Evolutionary conservation across 2,888 invertebrate genomes (phyloP), one percentile per base, ranked within the genome.

Genomic region (Synergus gifuensis): DNA sequence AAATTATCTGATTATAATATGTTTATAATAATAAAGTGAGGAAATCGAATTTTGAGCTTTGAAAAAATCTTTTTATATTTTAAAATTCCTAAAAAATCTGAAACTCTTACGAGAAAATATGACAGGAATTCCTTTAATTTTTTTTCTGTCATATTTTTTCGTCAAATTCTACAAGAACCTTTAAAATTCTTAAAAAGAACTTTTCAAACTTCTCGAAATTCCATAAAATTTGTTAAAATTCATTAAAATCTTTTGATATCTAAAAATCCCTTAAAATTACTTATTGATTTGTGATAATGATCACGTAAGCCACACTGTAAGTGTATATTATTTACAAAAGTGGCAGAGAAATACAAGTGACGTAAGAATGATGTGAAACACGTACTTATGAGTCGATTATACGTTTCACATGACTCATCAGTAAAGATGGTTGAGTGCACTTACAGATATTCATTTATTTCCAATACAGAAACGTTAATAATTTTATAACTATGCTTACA

Each of bases 351-450:
- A 36, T 36, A 73, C n/a, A 36, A 54, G 5, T 18, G 54, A 54
- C 36, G 36, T 73, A 73, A 73, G 49, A 73, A 54, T 11, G 28
- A 54, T 54, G 36, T 28, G 49, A 49, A 73, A 54, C 1, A 54
- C 54, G 36, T 28, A 28, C 28, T 3, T 54, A n/a, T 46, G 60
- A 12, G 18, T 22, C 14, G 49, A 22, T 44, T 67, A 22, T 44
- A 22, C 46, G 28, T 28, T 28, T 3, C 28, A 63, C 28, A 36
- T 64, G 54, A 73, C 16, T 73, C 54, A 54, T 54, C 49, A 11
- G 18, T 11, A 49, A 18, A 73, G 36, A 54, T 54, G 73, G 36
- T 28, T 54, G n/a, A 73, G 40, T 54, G 46, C 54, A 73, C 49
- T 36, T 73, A 14, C 11, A 28, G 36, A 54, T 14, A 54, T 73